phyloP scores from a whole-genome alignment of 2,797 vertebrate genomes.

The Rhincodon typus region DNA sequence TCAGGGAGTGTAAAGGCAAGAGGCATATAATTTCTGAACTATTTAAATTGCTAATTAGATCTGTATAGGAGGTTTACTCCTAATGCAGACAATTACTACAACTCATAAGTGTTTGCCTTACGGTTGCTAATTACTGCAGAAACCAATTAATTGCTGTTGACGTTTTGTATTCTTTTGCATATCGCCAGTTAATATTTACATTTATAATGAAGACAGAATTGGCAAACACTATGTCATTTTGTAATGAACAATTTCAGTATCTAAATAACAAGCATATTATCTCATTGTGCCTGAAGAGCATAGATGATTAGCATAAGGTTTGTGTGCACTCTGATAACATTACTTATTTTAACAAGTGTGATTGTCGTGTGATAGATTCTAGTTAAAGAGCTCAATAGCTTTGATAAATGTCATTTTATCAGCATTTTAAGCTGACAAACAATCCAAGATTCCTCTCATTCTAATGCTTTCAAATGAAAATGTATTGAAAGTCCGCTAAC shows the following conservation, averaged over 20 bases:
- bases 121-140: constrained; percentile 78
- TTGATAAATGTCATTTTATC: constrained; percentile 45
- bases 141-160: constrained; percentile 83
- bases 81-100: constrained; percentile 74
- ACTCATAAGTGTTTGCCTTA: constrained; percentile 78
- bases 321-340: constrained; percentile 55
- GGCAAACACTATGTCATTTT: constrained; percentile 81
- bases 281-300: constrained; percentile 69
- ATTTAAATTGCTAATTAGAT: constrained; percentile 84
- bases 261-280: constrained; percentile 79
- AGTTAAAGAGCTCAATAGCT: constrained; percentile 53
- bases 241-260: constrained; percentile 78
- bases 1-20: constrained; percentile 78
- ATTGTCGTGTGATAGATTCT: constrained; percentile 54
- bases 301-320: constrained; percentile 75
- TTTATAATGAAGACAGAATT: constrained; percentile 84
- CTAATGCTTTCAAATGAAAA: not conserved
- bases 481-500: not conserved
- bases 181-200: constrained; percentile 79
- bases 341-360: constrained; percentile 56
- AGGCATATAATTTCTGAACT: constrained; percentile 81
- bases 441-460: constrained; percentile 24
- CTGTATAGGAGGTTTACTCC: constrained; percentile 77
- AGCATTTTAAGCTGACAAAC: constrained; percentile 24
- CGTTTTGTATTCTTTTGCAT: constrained; percentile 80